Conservation (phyloP, 2,797 vertebrate genomes). For the Megalops cyprinoides region DNA sequence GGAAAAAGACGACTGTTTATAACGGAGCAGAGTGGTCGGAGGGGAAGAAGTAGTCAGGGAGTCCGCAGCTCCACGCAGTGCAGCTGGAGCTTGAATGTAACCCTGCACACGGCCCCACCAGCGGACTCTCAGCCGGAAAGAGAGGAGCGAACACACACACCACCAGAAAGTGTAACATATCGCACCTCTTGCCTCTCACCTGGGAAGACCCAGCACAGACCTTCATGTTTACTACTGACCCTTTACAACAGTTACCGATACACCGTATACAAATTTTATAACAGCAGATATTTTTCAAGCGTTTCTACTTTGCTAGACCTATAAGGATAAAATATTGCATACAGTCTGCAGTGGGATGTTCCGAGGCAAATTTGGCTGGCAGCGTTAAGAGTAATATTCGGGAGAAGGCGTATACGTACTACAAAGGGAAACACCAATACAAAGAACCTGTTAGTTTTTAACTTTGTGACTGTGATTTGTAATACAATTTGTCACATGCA, state of each 20-base stretch:
- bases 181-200: neutral
- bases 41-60: too few species aligned
- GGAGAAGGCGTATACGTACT: constrained; percentile 21
- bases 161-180: neutral
- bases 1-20: too few species aligned
- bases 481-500: neutral
- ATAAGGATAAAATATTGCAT: constrained; percentile 2
- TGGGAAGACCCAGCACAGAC: constrained; percentile 20
- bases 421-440: neutral
- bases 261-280: constrained; percentile 7
- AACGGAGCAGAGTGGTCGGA: too few species aligned
- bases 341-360: constrained; percentile 22
- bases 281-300: constrained; percentile 38
- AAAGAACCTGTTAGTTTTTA: neutral
- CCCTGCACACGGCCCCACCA: too few species aligned
- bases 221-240: constrained; percentile 25
- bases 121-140: neutral
- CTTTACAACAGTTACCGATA: neutral
- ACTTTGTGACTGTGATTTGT: constrained; percentile 3
- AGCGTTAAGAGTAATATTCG: neutral
- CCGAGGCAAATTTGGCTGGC: constrained; percentile 55
- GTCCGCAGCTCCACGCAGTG: too few species aligned
- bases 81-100: too few species aligned
- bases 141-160: neutral
- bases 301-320: constrained; percentile 36